Percentiles rank a stretch among this genome's conserved stretches.
Evolutionary conservation across 2,113 vertebrate species (phyloP).

Genomic region (Pituophis catenifer): DNA sequence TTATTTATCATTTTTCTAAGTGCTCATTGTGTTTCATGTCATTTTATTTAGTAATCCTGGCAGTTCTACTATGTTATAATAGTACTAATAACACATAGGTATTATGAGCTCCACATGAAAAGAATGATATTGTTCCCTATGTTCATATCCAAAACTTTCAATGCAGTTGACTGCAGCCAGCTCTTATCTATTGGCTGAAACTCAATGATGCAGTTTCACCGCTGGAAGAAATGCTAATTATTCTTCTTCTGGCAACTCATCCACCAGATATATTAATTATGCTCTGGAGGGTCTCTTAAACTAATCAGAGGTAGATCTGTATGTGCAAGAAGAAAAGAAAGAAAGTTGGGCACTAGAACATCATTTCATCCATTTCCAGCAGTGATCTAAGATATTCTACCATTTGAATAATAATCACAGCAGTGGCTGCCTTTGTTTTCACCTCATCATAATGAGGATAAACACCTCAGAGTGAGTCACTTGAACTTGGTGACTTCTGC

Average conservation of each 20-base stretch:
- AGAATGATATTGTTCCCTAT: background rate
- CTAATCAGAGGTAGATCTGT: background rate
- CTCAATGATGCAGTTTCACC: background rate
- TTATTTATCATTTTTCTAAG: background rate
- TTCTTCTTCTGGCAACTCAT: background rate
- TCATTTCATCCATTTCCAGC: background rate
- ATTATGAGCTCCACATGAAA: background rate
- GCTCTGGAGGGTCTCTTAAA: background rate
- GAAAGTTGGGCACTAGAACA: background rate
- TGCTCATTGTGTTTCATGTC: background rate
- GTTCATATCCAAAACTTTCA: background rate
- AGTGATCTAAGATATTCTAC: background rate
- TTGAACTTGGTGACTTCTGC: background rate
- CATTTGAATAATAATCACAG: background rate
- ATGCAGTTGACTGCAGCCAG: background rate
- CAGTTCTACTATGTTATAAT: background rate
- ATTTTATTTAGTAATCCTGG: background rate
- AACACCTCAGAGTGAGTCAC: background rate
- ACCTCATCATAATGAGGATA: background rate
- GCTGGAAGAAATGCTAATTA: background rate
- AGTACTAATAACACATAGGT: background rate
- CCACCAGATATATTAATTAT: background rate
- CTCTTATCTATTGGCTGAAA: background rate
- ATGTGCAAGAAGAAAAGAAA: background rate
- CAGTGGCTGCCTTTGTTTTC: background rate